Evolutionary conservation across 2,888 invertebrate genomes (phyloP).

Genomic region (Chrysolina americana): DNA sequence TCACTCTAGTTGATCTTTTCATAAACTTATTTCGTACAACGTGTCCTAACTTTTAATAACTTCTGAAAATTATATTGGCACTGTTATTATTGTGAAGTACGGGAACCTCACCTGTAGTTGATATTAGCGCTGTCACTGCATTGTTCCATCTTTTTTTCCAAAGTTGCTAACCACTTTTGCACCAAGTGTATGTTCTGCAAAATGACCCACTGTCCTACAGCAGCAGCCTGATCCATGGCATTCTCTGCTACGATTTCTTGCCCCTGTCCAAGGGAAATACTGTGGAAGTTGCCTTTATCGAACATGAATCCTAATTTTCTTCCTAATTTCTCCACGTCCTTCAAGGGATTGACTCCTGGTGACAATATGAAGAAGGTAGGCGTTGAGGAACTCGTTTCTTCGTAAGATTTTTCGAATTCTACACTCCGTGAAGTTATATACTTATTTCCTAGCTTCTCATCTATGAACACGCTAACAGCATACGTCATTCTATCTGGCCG

Average conservation of each 20-base stretch:
- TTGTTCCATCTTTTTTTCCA: constrained; percentile 94
- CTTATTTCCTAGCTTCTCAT: constrained; percentile 88
- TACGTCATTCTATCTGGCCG: constrained; percentile 96
- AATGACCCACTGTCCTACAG: constrained; percentile 92
- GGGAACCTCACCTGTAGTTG: constrained; percentile 67
- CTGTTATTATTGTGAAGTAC: neutral
- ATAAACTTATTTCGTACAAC: too few relatives aligned
- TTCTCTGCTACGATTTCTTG: constrained; percentile 94
- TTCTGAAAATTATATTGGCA: too few relatives aligned
- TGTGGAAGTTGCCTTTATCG: constrained; percentile 89
- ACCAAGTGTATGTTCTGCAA: constrained; percentile 95
- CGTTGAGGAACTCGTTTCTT: constrained; percentile 87
- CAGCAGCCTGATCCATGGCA: constrained; percentile 84
- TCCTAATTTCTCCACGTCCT: constrained; percentile 92
- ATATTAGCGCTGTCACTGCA: constrained; percentile 78
- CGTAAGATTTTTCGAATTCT: constrained; percentile 88
- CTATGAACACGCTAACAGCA: constrained; percentile 89
- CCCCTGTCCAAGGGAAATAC: constrained; percentile 94
- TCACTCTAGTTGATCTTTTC: too few relatives aligned
- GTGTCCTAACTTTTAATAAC: too few relatives aligned
- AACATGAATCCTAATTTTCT: constrained; percentile 84
- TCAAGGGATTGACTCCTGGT: constrained; percentile 94
- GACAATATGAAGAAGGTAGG: constrained; percentile 96
- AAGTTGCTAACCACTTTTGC: constrained; percentile 86
- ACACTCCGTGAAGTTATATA: constrained; percentile 85